These are phyloP conservation scores for Eupithecia subfuscata DNA, from an alignment of 2,888 invertebrate species.

Conservation along the genomic window DNA sequence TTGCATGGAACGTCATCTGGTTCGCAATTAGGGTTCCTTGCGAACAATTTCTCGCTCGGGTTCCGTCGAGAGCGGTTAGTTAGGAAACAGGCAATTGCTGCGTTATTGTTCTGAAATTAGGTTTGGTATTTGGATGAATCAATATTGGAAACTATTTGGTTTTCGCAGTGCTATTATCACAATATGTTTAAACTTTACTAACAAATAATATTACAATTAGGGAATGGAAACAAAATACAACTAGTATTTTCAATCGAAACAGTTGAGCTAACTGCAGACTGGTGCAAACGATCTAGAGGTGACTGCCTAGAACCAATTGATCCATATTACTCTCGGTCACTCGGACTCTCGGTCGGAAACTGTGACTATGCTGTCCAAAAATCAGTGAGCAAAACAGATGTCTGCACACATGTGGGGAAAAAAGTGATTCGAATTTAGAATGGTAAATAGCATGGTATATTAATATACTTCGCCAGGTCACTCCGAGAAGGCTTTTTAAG, in stretches of 20 bases:
- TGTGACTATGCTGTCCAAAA: background rate
- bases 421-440: background rate
- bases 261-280: no score
- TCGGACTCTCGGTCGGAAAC: background rate
- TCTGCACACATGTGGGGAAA: background rate
- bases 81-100: slow-evolving; percentile 47
- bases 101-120: slow-evolving; percentile 16
- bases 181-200: background rate
- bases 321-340: background rate
- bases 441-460: no score
- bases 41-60: slow-evolving; percentile 52
- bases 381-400: background rate
- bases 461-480: no score
- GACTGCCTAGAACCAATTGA: no score
- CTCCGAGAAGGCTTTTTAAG: no score
- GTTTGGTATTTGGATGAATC: background rate
- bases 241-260: no score
- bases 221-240: no score
- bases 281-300: no score
- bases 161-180: background rate
- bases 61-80: slow-evolving; percentile 47
- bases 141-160: background rate
- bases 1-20: slow-evolving; percentile 62
- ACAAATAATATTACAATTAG: no score
- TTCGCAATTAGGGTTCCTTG: slow-evolving; percentile 52